Conservation (phyloP, 2,113 vertebrate genomes). For the Etheostoma spectabile region DNA sequence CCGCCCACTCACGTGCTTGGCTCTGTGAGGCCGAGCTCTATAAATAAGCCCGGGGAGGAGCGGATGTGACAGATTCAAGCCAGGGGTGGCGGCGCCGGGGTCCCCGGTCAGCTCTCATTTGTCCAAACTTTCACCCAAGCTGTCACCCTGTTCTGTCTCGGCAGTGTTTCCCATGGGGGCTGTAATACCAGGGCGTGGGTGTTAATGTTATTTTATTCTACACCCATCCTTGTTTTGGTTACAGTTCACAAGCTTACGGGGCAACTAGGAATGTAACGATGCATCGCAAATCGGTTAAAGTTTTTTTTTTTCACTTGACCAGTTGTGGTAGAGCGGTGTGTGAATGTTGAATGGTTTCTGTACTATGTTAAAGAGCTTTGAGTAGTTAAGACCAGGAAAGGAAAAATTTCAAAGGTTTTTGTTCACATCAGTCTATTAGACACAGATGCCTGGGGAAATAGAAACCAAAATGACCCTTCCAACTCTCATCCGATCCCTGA, state of each 20-base stretch:
- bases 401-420: no score
- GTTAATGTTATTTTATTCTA: not conserved
- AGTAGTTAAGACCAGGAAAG: no score
- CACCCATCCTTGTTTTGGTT: not conserved
- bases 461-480: no score
- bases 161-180: not conserved
- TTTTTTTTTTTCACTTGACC: no score
- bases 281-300: no score
- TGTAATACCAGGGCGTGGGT: not conserved
- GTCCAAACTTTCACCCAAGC: conserved; percentile 29
- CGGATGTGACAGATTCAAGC: conserved; percentile 55
- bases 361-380: no score
- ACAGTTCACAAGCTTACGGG: not conserved
- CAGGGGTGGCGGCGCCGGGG: conserved; percentile 31
- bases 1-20: conserved; percentile 44
- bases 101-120: conserved; percentile 44
- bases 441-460: no score
- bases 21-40: conserved; percentile 50
- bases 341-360: no score
- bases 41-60: conserved; percentile 61
- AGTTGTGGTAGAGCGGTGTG: no score
- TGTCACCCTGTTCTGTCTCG: conserved; percentile 30
- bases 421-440: no score
- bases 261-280: no score
- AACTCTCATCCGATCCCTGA: no score